A percentile compares a stretch with the other conserved stretches of the same genome.
Conservation (phyloP, 1,140 invertebrate genomes). For the Drosophila saltans region DNA sequence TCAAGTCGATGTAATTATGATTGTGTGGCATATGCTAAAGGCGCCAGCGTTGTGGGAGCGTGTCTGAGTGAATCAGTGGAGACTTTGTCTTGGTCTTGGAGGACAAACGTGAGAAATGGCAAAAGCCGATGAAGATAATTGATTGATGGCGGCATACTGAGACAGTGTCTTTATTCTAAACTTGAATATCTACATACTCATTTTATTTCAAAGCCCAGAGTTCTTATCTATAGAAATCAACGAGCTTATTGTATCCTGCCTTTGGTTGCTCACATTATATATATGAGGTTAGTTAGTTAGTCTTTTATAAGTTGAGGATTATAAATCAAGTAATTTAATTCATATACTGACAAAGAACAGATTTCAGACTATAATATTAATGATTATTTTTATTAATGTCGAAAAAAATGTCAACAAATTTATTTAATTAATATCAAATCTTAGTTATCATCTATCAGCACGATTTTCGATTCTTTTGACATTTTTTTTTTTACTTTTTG, state of each 20-base stretch:
- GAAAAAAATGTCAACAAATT: too few species aligned
- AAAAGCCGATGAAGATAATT: conserved; percentile 18
- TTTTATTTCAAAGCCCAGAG: not conserved
- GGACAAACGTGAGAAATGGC: conserved; percentile 18
- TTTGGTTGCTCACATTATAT: not conserved
- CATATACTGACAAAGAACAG: too few species aligned
- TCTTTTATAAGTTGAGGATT: too few species aligned
- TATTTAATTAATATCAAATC: too few species aligned
- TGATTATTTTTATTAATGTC: too few species aligned
- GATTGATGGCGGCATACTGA: conserved; percentile 6
- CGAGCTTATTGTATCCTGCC: not conserved
- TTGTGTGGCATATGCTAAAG: conserved; percentile 61
- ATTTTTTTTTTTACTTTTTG: too few species aligned
- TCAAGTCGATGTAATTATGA: conserved; percentile 67
- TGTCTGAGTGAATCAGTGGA: conserved; percentile 22
- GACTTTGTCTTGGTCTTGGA: conserved; percentile 5
- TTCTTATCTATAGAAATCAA: not conserved
- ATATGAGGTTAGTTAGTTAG: too few species aligned
- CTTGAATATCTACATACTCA: not conserved
- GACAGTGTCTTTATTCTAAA: not conserved
- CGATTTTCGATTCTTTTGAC: too few species aligned
- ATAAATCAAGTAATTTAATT: too few species aligned
- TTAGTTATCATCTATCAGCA: too few species aligned
- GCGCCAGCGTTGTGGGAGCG: conserved; percentile 40
- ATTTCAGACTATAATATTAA: too few species aligned